Evolutionary conservation across 2,113 vertebrate species (phyloP), one percentile per base, ranked within the genome.

Genomic region (Regulus satrapa): DNA sequence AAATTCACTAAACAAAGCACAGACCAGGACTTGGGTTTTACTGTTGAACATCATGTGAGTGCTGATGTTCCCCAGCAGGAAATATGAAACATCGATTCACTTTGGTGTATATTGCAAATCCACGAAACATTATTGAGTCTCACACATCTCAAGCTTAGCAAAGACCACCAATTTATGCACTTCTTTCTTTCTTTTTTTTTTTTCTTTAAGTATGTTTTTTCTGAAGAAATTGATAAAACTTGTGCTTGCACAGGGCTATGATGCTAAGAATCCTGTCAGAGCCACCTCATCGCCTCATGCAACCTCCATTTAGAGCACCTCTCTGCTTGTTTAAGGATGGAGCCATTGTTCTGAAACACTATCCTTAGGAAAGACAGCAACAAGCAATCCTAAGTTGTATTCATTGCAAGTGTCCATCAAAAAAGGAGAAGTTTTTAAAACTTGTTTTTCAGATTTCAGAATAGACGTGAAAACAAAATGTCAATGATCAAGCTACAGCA

Each of bases 21-120:
- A 73, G 74, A 51, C 8, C 38, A 85, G 58, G 46, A 46, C 49
- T 56, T 61, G 59, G 58, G 72, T 51, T 89, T 75, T 92, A 63
- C 61, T 95, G 78, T 61, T 48, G 82, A 83, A 74, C n/a, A 67
- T 90, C 89, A 93, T 62, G 67, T 95, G 78, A 87, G 28, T 46
- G 31, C 43, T 16, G 25, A 87, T 74, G 82, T 26, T 89, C 54
- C 77, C 17, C 81, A 69, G 66, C 87, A 96, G 94, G 81, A 96
- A 93, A 92, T 59, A 76, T 0, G 11, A 96, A 92, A 79, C 49
- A 63, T 18, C 85, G 87, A 91, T 85, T 96, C 82, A 81, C 71
- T 83, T 92, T 21, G 10, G 49, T 88, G 75, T 88, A 67, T 85
- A 74, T 72, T 93, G 90, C 75, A 92, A 95, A 95, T 51, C 87